These are phyloP conservation scores for Saiga tatarica DNA, from an alignment of 2,113 vertebrate genomes.

Conservation along the genomic window DNA sequence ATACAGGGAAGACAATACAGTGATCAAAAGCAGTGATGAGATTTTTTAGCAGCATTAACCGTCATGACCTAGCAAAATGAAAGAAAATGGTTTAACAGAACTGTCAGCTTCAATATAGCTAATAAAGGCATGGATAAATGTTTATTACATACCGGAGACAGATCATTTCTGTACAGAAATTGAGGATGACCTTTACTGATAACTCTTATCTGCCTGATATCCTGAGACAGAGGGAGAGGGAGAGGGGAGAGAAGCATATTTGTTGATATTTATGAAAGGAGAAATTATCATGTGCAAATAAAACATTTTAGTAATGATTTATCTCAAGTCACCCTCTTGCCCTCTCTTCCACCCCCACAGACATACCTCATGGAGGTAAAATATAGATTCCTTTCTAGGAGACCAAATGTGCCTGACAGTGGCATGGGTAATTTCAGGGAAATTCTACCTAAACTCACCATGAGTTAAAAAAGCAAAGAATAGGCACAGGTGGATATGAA, in stretches of 20 bases:
- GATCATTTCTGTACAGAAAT: conserved; percentile 99
- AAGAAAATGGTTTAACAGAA: conserved; percentile 99
- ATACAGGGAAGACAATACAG: conserved; percentile 83
- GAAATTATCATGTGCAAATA: conserved; percentile 80
- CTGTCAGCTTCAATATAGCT: conserved; percentile 99
- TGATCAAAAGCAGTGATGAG: conserved; percentile 89
- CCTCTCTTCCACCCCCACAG: conserved; percentile 16
- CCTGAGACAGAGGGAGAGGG: conserved; percentile 84
- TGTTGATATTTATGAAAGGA: conserved; percentile 81
- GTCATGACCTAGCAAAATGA: conserved; percentile 94
- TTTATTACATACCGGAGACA: conserved; percentile 98
- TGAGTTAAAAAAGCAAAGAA: conserved; percentile 9
- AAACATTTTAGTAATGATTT: conserved; percentile 67
- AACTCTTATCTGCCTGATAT: conserved; percentile 92
- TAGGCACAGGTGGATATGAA: background rate
- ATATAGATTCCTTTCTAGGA: background rate
- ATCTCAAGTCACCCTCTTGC: conserved; percentile 43
- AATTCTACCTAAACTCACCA: background rate
- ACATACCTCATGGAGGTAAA: background rate
- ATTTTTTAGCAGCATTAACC: conserved; percentile 97
- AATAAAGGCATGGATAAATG: conserved; percentile 99
- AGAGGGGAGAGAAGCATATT: conserved; percentile 68
- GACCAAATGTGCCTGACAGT: background rate
- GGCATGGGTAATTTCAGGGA: background rate
- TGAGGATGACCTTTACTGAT: conserved; percentile 99